Evolutionary conservation across 2,888 invertebrate genomes (phyloP).

Genomic region (Agapetus fuscipes): DNA sequence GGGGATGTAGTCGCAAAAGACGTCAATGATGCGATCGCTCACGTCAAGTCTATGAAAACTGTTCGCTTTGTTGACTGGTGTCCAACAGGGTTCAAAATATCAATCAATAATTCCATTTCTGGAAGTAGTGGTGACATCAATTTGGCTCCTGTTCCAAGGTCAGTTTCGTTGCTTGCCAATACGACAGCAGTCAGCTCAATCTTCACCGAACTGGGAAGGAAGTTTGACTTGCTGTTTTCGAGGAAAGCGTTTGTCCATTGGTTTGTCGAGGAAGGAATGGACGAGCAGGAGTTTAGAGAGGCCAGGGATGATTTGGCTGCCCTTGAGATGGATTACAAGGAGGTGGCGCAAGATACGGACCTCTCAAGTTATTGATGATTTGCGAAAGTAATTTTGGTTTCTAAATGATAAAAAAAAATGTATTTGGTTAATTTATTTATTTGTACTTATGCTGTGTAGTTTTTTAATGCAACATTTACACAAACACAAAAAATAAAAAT

Average conservation of each 20-base stretch:
- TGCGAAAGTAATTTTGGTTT: too few relatives aligned
- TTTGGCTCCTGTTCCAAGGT: conserved; percentile 72
- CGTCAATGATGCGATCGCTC: conserved; percentile 74
- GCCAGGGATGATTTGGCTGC: conserved; percentile 70
- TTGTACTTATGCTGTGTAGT: too few relatives aligned
- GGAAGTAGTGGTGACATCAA: conserved; percentile 67
- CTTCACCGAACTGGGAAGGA: conserved; percentile 83
- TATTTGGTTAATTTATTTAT: too few relatives aligned
- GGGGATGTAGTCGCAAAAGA: conserved; percentile 89
- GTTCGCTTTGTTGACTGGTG: conserved; percentile 94
- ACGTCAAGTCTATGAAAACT: conserved; percentile 63
- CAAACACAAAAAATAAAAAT: too few relatives aligned
- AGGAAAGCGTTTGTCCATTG: conserved; percentile 94
- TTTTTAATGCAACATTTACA: too few relatives aligned
- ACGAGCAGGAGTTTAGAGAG: conserved; percentile 74
- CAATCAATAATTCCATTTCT: conserved; percentile 79
- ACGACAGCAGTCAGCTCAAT: conserved; percentile 87
- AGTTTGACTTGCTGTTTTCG: conserved; percentile 91
- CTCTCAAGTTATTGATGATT: too few relatives aligned
- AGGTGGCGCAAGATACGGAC: conserved; percentile 61
- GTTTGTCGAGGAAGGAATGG: conserved; percentile 80
- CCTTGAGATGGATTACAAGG: conserved; percentile 64
- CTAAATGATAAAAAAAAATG: too few relatives aligned
- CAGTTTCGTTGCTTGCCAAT: conserved; percentile 84
- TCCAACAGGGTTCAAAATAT: conserved; percentile 85